Evolutionary conservation across 2,888 invertebrate genomes (phyloP), one percentile per base, ranked within the genome.

Genomic region (Tinea trinotella): DNA sequence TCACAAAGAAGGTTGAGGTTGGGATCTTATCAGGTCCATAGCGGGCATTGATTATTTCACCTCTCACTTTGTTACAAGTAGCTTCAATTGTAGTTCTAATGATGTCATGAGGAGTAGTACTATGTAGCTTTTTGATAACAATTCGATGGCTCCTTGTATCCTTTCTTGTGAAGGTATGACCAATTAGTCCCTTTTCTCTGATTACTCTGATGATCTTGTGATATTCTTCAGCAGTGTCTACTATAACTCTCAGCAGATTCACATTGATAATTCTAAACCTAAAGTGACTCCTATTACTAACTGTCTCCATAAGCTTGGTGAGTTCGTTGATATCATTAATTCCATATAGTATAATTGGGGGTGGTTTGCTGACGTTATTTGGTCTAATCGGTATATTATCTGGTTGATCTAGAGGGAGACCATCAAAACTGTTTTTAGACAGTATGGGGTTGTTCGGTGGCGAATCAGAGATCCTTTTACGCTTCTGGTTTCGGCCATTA

Each of bases 131-230:
- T 55, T 54, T 60, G 6, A 61, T 63, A 2, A 63, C 61, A 13
- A 64, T 58, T 18, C 63, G 49, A 13, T 44, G 59, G n/a, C 50
- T 40, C 36, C 53, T 55, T 7, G 52, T 15, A 2, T 62, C 60
- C 55, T 63, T 63, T 30, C 18, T 22, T 5, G 49, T 60, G 48
- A 64, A 62, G 6, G 62, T 63, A 24, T 62, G 61, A 0, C 59
- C 61, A 7, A 62, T 64, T 0, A 64, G 46, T 1, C 59, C 60
- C 7, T 56, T 58, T 15, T 55, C 24, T 18, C 59, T 35, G 10
- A 61, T 44, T 5, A 52, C 4, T 0, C 36, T 6, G 3, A 59
- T 58, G 1, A 58, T 35, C 12, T 34, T 53, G 54, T 61, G 58
- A 36, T 61, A 59, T 2, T n/a, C 18, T 15, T 56, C 58, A 7